A percentile compares a stretch with the other conserved stretches of the same genome.
Conservation (phyloP, 2,113 vertebrate species). For the Globicephala melas region DNA sequence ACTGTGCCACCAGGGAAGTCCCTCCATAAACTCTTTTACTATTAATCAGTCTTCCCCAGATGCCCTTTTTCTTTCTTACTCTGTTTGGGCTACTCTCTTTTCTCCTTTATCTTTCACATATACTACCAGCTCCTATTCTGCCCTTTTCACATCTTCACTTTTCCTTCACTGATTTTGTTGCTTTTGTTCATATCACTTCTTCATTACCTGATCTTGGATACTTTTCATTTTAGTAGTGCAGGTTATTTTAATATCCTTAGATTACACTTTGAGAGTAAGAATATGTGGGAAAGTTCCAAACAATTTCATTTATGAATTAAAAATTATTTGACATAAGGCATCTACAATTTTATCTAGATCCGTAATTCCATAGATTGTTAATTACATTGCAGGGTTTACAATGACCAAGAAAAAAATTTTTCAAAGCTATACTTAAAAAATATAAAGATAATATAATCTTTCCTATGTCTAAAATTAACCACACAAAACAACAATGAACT, state of each 20-base stretch:
- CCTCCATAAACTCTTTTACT: background rate
- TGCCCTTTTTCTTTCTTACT: background rate
- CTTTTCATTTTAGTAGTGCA: background rate
- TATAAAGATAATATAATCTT: conserved; percentile 17
- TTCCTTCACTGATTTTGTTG: background rate
- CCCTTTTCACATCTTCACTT: background rate
- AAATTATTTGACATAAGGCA: background rate
- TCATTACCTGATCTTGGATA: background rate
- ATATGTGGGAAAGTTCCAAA: background rate
- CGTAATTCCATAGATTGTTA: background rate
- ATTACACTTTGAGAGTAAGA: background rate
- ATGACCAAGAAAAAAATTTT: conserved; percentile 10
- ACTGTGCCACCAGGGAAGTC: no score
- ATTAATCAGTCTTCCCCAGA: background rate
- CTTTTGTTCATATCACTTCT: background rate
- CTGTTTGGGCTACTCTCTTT: background rate
- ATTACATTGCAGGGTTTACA: background rate
- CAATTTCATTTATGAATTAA: conserved; percentile 5
- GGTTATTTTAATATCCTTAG: conserved; percentile 7
- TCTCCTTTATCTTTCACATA: background rate
- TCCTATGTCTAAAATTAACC: background rate
- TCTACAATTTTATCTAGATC: background rate
- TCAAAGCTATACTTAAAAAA: background rate
- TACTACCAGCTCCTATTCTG: background rate
- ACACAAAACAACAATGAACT: background rate